These are phyloP conservation scores for Echinops telfairi DNA, from an alignment of 2,113 vertebrate genomes.

Conservation along the genomic window DNA sequence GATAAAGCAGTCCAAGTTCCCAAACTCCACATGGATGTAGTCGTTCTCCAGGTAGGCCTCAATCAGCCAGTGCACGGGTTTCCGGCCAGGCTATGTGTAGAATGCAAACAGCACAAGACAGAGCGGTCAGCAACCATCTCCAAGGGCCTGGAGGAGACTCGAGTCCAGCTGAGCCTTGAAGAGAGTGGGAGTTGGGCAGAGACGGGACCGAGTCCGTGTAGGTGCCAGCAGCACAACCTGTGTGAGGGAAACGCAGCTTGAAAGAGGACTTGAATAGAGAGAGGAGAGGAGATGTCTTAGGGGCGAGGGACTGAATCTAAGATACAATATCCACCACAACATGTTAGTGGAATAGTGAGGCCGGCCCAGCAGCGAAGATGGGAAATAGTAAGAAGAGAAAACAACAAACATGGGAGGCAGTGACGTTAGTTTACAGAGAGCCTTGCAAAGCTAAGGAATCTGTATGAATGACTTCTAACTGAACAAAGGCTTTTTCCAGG, in stretches of 20 bases:
- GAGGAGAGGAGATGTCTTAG: background rate
- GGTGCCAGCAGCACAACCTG: background rate
- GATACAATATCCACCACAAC: background rate
- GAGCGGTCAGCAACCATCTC: background rate
- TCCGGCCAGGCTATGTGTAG: background rate
- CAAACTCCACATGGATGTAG: background rate
- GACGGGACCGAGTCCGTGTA: background rate
- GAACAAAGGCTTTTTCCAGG: slow-evolving; percentile 37
- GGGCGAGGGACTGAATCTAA: background rate
- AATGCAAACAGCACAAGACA: no score
- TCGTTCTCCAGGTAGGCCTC: background rate
- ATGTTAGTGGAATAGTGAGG: background rate
- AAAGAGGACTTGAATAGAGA: background rate
- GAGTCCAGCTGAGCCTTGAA: background rate
- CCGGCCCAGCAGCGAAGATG: background rate
- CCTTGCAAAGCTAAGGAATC: slow-evolving; percentile 50
- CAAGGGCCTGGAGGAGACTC: background rate
- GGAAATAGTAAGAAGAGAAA: background rate
- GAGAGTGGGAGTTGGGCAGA: background rate
- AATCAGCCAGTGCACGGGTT: background rate
- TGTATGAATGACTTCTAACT: slow-evolving; percentile 39
- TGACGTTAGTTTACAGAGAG: slow-evolving; percentile 1
- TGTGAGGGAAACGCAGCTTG: background rate
- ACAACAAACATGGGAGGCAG: no score
- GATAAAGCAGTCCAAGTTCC: background rate